Conservation (phyloP, 2,797 vertebrate species). For the Rhadinocentrus ornatus region DNA sequence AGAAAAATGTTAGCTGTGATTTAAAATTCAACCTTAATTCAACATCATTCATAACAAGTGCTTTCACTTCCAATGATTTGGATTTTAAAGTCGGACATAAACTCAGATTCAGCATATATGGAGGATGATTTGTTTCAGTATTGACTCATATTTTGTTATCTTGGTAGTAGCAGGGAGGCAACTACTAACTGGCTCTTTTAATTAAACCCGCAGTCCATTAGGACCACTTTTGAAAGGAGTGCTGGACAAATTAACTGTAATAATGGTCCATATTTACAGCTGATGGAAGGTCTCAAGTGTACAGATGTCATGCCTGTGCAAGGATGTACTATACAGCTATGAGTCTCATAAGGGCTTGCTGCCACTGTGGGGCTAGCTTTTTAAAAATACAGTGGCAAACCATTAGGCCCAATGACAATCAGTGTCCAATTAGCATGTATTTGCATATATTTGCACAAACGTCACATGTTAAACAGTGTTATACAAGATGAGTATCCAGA, state of each 20-base stretch:
- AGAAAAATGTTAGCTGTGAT: too few relatives aligned
- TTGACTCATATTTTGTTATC: neutral
- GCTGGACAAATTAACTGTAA: neutral
- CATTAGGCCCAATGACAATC: slow-evolving; percentile 50
- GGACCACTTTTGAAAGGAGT: slow-evolving; percentile 3
- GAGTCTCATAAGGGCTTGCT: slow-evolving; percentile 24
- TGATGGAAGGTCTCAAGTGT: neutral
- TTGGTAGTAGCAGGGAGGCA: neutral
- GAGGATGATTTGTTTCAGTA: too few relatives aligned
- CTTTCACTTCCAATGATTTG: too few relatives aligned
- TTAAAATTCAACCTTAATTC: too few relatives aligned
- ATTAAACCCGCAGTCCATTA: slow-evolving; percentile 10
- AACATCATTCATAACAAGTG: too few relatives aligned
- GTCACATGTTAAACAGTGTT: slow-evolving; percentile 14
- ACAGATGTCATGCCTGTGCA: slow-evolving; percentile 28
- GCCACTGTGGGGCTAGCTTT: slow-evolving; percentile 37
- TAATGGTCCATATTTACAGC: neutral
- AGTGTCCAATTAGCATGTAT: slow-evolving; percentile 67
- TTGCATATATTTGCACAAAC: slow-evolving; percentile 58
- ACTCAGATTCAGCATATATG: too few relatives aligned
- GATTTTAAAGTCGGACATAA: too few relatives aligned
- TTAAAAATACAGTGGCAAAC: slow-evolving; percentile 26
- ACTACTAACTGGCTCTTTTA: neutral
- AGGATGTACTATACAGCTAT: slow-evolving; percentile 16
- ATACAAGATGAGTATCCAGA: slow-evolving; percentile 26